Percentiles rank a stretch among this genome's conserved stretches.
Conservation (phyloP, 2,797 vertebrate genomes). For the Meda fulgida region DNA sequence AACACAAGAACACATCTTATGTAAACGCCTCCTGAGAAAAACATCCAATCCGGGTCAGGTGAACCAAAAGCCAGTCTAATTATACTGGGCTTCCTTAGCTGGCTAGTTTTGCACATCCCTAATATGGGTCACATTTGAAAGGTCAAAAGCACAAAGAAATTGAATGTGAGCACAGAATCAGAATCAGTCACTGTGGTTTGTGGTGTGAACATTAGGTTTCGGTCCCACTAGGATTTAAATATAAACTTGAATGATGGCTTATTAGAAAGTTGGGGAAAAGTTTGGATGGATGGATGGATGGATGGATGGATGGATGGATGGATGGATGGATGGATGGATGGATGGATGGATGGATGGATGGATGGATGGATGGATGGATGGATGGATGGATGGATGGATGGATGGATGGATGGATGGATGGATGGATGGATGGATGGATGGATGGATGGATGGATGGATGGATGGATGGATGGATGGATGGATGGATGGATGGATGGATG, state of each 20-base stretch:
- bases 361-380: too few relatives aligned
- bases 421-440: neutral
- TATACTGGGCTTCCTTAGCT: neutral
- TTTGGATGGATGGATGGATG: fast-evolving
- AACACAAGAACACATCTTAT: neutral
- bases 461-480: too few relatives aligned
- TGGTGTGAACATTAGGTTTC: neutral
- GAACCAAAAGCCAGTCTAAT: slow-evolving; percentile 8
- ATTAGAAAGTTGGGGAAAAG: neutral
- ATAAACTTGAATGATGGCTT: neutral
- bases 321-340: neutral
- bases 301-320: neutral
- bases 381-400: neutral
- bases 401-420: too few relatives aligned
- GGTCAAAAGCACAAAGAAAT: neutral
- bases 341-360: too few relatives aligned
- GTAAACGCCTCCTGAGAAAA: slow-evolving; percentile 2
- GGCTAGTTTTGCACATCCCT: slow-evolving; percentile 2
- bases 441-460: neutral
- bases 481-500: too few relatives aligned
- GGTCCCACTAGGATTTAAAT: neutral
- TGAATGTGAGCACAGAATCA: slow-evolving; percentile 15
- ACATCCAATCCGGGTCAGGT: neutral
- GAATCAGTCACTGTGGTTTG: neutral
- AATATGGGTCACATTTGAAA: slow-evolving; percentile 24